These are phyloP conservation scores for Pseudorasbora parva DNA, from an alignment of 2,113 vertebrate species.

Conservation along the genomic window DNA sequence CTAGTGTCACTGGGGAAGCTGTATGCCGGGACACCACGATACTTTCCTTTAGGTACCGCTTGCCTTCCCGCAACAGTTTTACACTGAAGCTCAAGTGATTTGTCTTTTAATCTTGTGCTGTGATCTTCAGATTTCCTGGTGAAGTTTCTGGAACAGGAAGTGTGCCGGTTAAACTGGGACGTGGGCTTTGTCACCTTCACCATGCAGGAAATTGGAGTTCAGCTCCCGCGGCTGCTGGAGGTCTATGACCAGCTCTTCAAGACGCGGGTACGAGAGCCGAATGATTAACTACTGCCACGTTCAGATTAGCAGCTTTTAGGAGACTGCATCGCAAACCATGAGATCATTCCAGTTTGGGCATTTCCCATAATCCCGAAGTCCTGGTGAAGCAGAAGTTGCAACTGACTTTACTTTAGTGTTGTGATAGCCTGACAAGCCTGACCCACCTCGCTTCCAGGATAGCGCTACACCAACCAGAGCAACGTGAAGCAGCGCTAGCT, in stretches of 20 bases:
- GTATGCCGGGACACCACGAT: constrained; percentile 93
- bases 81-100: too few relatives aligned
- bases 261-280: constrained; percentile 80
- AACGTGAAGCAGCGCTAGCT: too few relatives aligned
- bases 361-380: too few relatives aligned
- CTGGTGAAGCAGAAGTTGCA: too few relatives aligned
- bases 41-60: constrained; percentile 90
- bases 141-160: constrained; percentile 92
- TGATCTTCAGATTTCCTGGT: constrained; percentile 87
- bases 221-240: constrained; percentile 87
- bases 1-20: constrained; percentile 91
- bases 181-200: constrained; percentile 91
- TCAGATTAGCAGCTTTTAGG: not conserved
- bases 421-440: too few relatives aligned
- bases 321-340: too few relatives aligned
- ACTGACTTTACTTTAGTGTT: too few relatives aligned
- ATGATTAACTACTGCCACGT: not conserved
- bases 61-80: too few relatives aligned
- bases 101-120: not conserved
- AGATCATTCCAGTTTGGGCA: too few relatives aligned
- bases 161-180: constrained; percentile 91
- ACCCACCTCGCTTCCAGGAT: too few relatives aligned
- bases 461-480: too few relatives aligned
- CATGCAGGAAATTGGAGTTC: constrained; percentile 93
- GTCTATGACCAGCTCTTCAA: constrained; percentile 97